Conservation (phyloP, 2,888 invertebrate species). For the Argyresthia albistria region DNA sequence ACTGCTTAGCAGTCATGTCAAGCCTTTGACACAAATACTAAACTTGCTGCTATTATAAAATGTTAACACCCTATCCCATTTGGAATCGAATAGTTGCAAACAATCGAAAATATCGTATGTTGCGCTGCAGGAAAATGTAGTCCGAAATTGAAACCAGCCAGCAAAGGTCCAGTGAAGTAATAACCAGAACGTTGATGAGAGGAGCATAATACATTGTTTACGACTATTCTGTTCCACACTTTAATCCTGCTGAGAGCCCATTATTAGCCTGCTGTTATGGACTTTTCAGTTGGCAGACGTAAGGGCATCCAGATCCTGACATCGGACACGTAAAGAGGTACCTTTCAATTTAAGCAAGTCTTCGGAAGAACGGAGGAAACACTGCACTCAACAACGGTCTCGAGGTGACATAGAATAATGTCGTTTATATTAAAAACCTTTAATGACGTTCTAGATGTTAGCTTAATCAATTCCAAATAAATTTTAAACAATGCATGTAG, state of each 20-base stretch:
- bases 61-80: neutral
- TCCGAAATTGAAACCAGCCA: too few relatives aligned
- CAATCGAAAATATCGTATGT: neutral
- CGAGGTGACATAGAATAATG: conserved; percentile 64
- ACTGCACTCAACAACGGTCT: conserved; percentile 15
- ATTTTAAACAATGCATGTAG: conserved; percentile 45
- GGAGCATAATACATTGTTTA: neutral
- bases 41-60: neutral
- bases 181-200: too few relatives aligned
- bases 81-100: neutral
- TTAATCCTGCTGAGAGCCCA: conserved; percentile 26
- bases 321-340: conserved; percentile 47
- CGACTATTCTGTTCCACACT: conserved; percentile 15
- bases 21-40: neutral
- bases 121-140: too few relatives aligned
- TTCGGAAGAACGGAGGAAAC: conserved; percentile 4
- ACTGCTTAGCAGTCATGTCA: neutral
- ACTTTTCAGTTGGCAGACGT: conserved; percentile 64
- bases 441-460: conserved; percentile 29
- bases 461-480: conserved; percentile 21
- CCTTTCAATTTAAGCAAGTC: conserved; percentile 40
- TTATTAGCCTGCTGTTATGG: conserved; percentile 63
- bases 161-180: neutral
- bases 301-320: conserved; percentile 20
- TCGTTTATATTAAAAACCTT: conserved; percentile 26